phyloP scores from a whole-genome alignment of 2,113 vertebrate species.

The Rhinoderma darwinii region DNA sequence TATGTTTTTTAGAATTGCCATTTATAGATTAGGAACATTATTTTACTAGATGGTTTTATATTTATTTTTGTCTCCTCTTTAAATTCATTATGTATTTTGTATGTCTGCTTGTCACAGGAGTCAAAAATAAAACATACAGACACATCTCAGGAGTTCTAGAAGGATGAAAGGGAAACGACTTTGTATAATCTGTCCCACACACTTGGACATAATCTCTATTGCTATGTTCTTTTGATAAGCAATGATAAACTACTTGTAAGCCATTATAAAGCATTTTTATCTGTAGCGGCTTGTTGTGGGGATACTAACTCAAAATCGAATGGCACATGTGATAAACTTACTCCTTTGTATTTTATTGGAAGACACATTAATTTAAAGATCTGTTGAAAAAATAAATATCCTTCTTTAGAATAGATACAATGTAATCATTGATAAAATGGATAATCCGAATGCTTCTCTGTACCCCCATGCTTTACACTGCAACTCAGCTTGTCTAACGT shows the following conservation, averaged over 20 bases:
- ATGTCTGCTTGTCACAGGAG: not conserved
- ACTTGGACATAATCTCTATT: constrained; percentile 25
- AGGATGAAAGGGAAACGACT: constrained; percentile 13
- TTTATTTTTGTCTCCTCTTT: not conserved
- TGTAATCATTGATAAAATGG: no score
- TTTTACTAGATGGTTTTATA: not conserved
- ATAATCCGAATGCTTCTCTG: no score
- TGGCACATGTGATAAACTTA: not conserved
- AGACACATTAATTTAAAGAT: not conserved
- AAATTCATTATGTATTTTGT: not conserved
- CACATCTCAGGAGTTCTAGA: constrained; percentile 6
- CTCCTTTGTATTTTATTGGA: not conserved
- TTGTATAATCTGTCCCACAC: not conserved
- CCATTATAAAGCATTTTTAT: constrained; percentile 23
- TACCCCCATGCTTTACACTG: no score
- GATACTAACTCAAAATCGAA: not conserved
- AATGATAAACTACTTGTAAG: constrained; percentile 20
- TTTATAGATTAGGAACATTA: not conserved
- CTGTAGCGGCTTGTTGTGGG: not conserved
- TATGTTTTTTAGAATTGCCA: not conserved
- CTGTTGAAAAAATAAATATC: no score
- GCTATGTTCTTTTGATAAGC: constrained; percentile 24
- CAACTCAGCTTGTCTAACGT: no score
- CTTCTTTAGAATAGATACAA: no score
- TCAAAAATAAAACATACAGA: not conserved